Evolutionary conservation across 1,140 invertebrate species (phyloP).

Genomic region (Habropoda laboriosa): DNA sequence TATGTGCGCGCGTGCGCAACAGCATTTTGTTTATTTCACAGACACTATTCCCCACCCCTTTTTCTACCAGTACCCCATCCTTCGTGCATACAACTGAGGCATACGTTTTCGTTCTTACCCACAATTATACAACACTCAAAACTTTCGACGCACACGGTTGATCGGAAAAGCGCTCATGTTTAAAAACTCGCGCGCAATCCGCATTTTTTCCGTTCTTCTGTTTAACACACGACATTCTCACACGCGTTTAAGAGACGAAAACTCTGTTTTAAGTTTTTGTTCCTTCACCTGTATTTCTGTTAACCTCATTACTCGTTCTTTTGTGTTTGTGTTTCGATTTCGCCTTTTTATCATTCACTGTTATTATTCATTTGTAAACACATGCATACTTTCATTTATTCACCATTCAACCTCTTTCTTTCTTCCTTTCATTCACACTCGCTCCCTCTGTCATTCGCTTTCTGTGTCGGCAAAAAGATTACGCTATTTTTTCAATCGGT

Average conservation of each 20-base stretch:
- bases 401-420: neutral
- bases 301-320: neutral
- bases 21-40: slow-evolving; percentile 56
- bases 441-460: no score
- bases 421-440: neutral
- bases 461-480: neutral
- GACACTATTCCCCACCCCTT: slow-evolving; percentile 71
- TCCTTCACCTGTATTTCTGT: neutral
- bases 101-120: slow-evolving; percentile 27
- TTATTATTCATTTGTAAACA: neutral
- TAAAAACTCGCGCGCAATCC: neutral
- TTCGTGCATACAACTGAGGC: slow-evolving; percentile 57
- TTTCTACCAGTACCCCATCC: slow-evolving; percentile 65
- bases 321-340: neutral
- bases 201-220: neutral
- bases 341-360: neutral
- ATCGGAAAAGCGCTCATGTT: neutral
- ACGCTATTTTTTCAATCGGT: slow-evolving; percentile 9
- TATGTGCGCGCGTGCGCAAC: neutral
- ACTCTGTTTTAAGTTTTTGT: slow-evolving; percentile 7
- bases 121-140: slow-evolving; percentile 7
- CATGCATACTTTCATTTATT: neutral
- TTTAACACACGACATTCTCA: neutral
- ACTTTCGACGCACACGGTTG: neutral
- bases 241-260: slow-evolving; percentile 12